These are phyloP conservation scores for Chrysodeixis includens DNA, from an alignment of 2,888 invertebrate genomes.

Conservation along the genomic window DNA sequence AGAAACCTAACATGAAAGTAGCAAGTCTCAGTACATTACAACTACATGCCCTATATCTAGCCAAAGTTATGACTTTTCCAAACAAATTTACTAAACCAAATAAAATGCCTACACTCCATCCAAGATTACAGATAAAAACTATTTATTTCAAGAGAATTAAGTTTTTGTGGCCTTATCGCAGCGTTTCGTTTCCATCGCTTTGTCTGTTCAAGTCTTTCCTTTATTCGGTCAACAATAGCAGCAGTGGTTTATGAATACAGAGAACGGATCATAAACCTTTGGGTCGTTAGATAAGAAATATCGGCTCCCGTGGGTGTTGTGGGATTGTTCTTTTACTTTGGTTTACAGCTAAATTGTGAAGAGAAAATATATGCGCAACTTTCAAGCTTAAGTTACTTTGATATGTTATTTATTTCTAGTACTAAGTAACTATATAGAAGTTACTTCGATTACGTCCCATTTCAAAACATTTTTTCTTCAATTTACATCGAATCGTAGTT, in stretches of 20 bases:
- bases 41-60: background rate
- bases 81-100: background rate
- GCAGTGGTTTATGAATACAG: slow-evolving; percentile 41
- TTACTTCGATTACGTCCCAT: background rate
- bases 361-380: background rate
- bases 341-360: background rate
- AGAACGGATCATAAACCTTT: slow-evolving; percentile 18
- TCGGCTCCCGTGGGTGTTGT: background rate
- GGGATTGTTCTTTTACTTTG: background rate
- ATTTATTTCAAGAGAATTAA: slow-evolving; percentile 23
- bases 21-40: background rate
- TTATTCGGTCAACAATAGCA: slow-evolving; percentile 34
- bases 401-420: too few relatives aligned
- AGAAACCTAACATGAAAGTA: background rate
- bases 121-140: slow-evolving; percentile 4
- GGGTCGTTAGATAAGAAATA: slow-evolving; percentile 18
- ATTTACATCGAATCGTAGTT: background rate
- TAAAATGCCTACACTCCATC: slow-evolving; percentile 11
- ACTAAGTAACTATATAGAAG: too few relatives aligned
- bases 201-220: slow-evolving; percentile 42
- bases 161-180: slow-evolving; percentile 29
- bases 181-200: slow-evolving; percentile 30
- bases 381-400: too few relatives aligned
- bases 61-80: background rate
- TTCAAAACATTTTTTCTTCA: too few relatives aligned